phyloP scores from a whole-genome alignment of 2,797 vertebrate genomes.

The Gallirallus australis region DNA sequence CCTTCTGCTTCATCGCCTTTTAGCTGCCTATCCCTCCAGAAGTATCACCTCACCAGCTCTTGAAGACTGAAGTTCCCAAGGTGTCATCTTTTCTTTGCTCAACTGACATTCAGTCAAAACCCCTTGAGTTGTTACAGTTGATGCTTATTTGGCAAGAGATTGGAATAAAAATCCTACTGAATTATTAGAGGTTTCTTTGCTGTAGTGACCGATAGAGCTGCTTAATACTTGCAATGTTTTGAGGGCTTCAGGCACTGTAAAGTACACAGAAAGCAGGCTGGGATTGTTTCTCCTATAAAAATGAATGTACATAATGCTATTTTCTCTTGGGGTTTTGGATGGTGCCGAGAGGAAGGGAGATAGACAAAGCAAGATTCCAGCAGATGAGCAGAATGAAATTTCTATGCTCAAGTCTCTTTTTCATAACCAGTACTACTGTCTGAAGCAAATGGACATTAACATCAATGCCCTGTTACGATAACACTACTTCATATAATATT shows the following conservation, averaged over 20 bases:
- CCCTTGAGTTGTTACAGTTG: not conserved
- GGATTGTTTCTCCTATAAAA: not conserved
- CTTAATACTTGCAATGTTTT: not conserved
- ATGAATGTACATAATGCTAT: fast-evolving
- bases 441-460: not conserved
- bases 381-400: not conserved
- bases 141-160: not conserved
- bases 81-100: slow-evolving; percentile 22
- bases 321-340: not conserved
- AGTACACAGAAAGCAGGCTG: not conserved
- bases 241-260: not conserved
- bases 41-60: not conserved
- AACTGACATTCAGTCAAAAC: slow-evolving; percentile 5
- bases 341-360: not conserved
- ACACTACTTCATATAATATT: too few species aligned
- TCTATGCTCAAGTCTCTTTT: not conserved
- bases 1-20: slow-evolving; percentile 22
- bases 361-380: not conserved
- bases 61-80: not conserved
- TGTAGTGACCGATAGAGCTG: not conserved
- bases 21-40: not conserved
- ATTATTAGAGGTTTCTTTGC: not conserved
- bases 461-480: not conserved
- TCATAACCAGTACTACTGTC: not conserved
- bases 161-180: not conserved